Conservation (phyloP, 2,797 vertebrate genomes). For the Crocodylus rhombifer region DNA sequence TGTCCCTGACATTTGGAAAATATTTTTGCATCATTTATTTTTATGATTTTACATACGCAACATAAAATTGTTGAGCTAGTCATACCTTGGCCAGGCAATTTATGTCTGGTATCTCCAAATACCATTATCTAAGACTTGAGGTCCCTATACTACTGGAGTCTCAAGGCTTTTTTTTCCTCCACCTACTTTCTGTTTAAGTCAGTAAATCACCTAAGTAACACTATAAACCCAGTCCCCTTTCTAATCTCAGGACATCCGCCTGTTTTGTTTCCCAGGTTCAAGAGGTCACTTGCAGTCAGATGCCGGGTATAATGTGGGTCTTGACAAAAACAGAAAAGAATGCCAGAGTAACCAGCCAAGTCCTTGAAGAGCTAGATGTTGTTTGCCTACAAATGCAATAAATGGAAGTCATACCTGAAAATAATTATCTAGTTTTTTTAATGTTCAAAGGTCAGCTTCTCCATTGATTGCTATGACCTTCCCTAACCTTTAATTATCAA, state of each 20-base stretch:
- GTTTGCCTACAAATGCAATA: slow-evolving; percentile 1
- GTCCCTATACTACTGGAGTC: accelerated
- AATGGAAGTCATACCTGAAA: slow-evolving; percentile 39
- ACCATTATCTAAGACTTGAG: neutral
- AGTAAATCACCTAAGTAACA: slow-evolving; percentile 23
- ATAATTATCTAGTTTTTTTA: neutral
- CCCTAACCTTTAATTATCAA: slow-evolving; percentile 1
- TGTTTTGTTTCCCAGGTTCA: neutral
- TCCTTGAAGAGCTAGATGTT: neutral
- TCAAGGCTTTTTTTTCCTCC: neutral
- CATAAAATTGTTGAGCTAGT: neutral
- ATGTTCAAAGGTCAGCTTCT: neutral
- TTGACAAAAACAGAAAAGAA: slow-evolving; percentile 19
- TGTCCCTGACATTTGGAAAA: neutral
- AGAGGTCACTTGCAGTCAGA: neutral
- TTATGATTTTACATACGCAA: neutral
- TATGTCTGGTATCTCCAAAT: neutral
- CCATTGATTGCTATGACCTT: slow-evolving; percentile 13
- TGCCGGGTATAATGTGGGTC: neutral
- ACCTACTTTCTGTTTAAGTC: neutral
- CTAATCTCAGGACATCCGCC: neutral
- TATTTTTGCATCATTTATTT: neutral
- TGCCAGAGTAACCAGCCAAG: neutral
- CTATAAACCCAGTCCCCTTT: neutral
- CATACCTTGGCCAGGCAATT: neutral